These are phyloP conservation scores for Chloebia gouldiae DNA, from an alignment of 2,113 vertebrate species.

Conservation along the genomic window DNA sequence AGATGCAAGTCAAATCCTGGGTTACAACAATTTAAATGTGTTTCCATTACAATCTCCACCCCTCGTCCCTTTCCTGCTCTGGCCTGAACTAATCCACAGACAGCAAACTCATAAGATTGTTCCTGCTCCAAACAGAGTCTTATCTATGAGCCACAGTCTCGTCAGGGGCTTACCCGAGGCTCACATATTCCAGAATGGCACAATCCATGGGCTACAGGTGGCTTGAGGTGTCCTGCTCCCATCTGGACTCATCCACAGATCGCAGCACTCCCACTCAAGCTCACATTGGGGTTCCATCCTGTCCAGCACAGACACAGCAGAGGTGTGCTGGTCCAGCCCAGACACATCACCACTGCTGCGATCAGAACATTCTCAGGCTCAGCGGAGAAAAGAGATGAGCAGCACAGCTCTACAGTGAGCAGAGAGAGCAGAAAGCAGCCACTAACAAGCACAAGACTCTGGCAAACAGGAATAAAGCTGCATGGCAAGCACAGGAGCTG, in stretches of 20 bases:
- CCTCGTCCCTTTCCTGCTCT: accelerated
- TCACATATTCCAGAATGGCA: neutral
- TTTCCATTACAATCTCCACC: neutral
- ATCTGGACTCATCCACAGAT: no score
- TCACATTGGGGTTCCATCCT: neutral
- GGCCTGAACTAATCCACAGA: neutral
- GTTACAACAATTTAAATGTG: neutral
- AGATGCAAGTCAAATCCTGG: no score
- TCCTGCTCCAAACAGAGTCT: neutral
- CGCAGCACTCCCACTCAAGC: accelerated
- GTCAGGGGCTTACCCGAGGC: neutral
- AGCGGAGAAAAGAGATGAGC: neutral
- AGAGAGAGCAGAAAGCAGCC: neutral
- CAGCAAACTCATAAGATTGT: no score
- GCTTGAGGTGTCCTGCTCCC: neutral
- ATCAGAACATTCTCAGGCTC: neutral
- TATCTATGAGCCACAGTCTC: neutral
- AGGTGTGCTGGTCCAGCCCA: neutral
- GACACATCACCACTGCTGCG: no score
- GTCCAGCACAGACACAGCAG: neutral
- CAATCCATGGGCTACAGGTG: no score
- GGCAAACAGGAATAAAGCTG: neutral
- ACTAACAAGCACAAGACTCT: accelerated
- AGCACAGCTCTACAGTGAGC: neutral
- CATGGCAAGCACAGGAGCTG: neutral